phyloP scores from a whole-genome alignment of 1,140 invertebrate species.

The Acyrthosiphon pisum region DNA sequence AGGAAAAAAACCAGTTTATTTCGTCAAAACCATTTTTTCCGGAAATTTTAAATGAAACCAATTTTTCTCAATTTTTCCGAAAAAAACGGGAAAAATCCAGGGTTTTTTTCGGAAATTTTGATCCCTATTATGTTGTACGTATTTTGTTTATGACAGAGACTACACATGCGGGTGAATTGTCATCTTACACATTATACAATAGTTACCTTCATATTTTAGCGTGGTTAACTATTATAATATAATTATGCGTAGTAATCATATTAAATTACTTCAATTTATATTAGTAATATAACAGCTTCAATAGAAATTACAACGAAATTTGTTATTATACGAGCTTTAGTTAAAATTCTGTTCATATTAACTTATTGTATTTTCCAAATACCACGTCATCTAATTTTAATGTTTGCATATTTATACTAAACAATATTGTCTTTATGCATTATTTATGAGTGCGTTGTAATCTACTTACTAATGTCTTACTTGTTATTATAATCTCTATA shows the following conservation, averaged over 20 bases:
- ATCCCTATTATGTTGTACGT: too few relatives aligned
- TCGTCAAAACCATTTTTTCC: too few relatives aligned
- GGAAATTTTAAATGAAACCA: too few relatives aligned
- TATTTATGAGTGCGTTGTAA: not conserved
- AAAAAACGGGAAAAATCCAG: too few relatives aligned
- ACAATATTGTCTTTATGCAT: not conserved
- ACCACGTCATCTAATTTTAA: not conserved
- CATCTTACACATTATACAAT: too few relatives aligned
- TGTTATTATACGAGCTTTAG: not conserved
- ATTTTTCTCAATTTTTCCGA: too few relatives aligned
- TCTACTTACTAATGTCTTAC: too few relatives aligned
- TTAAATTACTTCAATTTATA: not conserved
- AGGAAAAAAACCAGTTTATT: too few relatives aligned
- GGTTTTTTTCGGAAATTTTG: too few relatives aligned
- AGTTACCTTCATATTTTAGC: not conserved
- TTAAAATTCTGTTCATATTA: not conserved
- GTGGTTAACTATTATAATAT: not conserved
- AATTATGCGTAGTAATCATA: not conserved
- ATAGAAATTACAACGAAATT: not conserved
- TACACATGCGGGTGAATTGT: not conserved
- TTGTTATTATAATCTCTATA: not conserved
- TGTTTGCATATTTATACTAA: not conserved
- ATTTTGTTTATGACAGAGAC: not conserved
- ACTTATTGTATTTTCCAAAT: not conserved
- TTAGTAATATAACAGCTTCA: not conserved